Evolutionary conservation across 2,888 invertebrate species (phyloP).

Genomic region (Sphecodes monilicornis): DNA sequence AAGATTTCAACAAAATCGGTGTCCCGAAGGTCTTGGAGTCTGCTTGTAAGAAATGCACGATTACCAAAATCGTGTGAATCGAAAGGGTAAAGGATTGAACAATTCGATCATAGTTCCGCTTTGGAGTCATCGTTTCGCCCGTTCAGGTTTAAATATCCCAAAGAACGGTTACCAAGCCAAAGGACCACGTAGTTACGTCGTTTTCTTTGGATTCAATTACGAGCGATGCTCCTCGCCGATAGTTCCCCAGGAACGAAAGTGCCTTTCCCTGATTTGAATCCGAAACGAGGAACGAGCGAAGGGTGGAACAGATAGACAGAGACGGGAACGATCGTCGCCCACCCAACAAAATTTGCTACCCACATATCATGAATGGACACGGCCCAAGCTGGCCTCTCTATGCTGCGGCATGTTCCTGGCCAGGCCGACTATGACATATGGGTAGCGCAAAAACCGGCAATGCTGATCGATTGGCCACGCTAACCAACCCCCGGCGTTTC

Average conservation of each 20-base stretch:
- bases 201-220: slow-evolving; percentile 45
- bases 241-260: slow-evolving; percentile 18
- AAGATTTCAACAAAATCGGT: no score
- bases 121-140: background rate
- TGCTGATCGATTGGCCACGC: slow-evolving; percentile 84
- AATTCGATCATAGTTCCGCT: background rate
- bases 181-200: slow-evolving; percentile 11
- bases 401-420: slow-evolving; percentile 80
- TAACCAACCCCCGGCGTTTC: slow-evolving; percentile 70
- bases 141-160: background rate
- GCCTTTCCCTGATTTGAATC: slow-evolving; percentile 49
- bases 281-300: slow-evolving; percentile 37
- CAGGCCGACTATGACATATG: slow-evolving; percentile 81
- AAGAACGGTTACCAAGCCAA: background rate
- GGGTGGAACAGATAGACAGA: slow-evolving; percentile 14
- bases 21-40: no score
- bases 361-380: slow-evolving; percentile 78
- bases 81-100: background rate
- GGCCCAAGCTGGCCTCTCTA: slow-evolving; percentile 78
- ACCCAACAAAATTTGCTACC: slow-evolving; percentile 73
- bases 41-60: no score
- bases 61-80: background rate
- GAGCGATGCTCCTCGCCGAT: slow-evolving; percentile 11
- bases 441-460: slow-evolving; percentile 83
- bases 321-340: slow-evolving; percentile 58